Evolutionary conservation across 2,797 vertebrate species (phyloP).

Genomic region (Avahi laniger): DNA sequence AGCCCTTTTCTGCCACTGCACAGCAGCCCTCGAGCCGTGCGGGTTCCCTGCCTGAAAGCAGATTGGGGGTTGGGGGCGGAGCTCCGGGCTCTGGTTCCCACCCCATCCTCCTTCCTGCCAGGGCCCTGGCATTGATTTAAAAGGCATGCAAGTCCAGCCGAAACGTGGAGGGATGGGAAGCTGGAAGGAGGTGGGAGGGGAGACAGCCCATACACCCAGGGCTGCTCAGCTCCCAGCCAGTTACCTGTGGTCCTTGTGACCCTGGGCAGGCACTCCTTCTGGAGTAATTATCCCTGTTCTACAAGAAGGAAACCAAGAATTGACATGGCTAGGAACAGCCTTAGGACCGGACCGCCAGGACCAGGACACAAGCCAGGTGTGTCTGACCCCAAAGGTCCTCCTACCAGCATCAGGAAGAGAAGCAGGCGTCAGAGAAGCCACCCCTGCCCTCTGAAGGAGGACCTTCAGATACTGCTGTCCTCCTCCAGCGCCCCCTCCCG

Average conservation of each 20-base stretch:
- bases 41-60: not conserved
- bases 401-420: not conserved
- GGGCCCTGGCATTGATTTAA: not conserved
- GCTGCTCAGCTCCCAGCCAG: not conserved
- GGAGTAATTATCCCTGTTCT: not conserved
- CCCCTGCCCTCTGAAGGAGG: not conserved
- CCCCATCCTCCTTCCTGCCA: not conserved
- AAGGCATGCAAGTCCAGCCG: not conserved
- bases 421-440: not conserved
- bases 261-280: not conserved
- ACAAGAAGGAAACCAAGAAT: not conserved
- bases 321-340: not conserved
- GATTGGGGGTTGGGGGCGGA: not conserved
- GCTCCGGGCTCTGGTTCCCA: not conserved
- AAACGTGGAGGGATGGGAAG: not conserved
- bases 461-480: no score
- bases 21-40: not conserved
- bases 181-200: rapidly evolving
- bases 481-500: not conserved
- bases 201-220: not conserved
- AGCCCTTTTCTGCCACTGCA: not conserved
- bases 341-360: not conserved
- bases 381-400: not conserved
- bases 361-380: not conserved
- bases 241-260: not conserved